Base-by-base conservation (phyloP, 2,113 vertebrate species). In the Thamnaconus septentrionalis region DNA sequence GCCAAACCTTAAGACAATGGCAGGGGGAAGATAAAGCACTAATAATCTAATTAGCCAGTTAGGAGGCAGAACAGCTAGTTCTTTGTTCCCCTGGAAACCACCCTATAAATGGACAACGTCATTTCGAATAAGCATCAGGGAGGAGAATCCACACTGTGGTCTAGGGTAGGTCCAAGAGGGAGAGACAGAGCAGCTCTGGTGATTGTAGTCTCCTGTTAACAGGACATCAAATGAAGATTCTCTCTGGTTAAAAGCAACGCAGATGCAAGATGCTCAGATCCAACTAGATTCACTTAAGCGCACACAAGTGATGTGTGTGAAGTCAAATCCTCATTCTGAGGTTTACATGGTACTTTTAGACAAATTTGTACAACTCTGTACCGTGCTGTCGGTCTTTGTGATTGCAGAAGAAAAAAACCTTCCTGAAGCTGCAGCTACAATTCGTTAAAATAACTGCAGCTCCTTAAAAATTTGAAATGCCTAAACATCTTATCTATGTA, bases 141-240 rank as follows among this genome's bases (percentile, higher is more conserved):
- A 61, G 64, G 70, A 43, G 71, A 67, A 67, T 40, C 12, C 54
- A 65, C 41, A 59, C 59, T 74, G 88, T 78, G 82, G 91, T 91
- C 87, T 87, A 91, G 79, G 85, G 82, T 90, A 91, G 79, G 87
- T 91, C 85, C 81, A 80, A 82, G 78, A 85, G 72, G 66, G 67
- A 85, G 62, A 75, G 85, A 83, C 87, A 90, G 67, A 85, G 87
- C 84, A 71, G 82, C 83, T 88, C 77, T 78, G 86, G 64, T 87
- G 79, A 88, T 71, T 65, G 75, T 71, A 66, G 70, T 81, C 57
- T 80, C 18, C 64, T 78, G 53, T 78, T 86, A 77, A 87, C 8
- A 87, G 82, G 71, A 83, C 7, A 81, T 55, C 69, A 83, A 68
- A 80, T 87, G 61, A 31, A 73, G 50, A 86, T 79, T 81, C 73